Evolutionary conservation across 2,797 vertebrate species (phyloP).

Genomic region (Uromys caudimaculatus): DNA sequence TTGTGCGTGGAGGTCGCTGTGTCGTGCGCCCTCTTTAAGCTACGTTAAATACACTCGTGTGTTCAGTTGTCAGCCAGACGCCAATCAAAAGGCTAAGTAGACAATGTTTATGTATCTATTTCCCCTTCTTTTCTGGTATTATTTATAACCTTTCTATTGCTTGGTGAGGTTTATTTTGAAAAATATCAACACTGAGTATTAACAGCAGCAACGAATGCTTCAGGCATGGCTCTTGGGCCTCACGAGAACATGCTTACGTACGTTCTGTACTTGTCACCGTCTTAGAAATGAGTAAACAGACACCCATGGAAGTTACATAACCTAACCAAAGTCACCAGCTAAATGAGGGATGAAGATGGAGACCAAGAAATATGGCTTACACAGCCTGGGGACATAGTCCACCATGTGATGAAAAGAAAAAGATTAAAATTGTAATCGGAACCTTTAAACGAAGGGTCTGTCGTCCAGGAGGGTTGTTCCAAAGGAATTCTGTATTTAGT

Average conservation of each 20-base stretch:
- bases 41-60: background rate
- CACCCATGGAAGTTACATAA: background rate
- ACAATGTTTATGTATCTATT: background rate
- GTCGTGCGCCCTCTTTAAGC: background rate
- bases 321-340: background rate
- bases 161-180: background rate
- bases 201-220: background rate
- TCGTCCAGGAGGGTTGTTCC: background rate
- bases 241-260: background rate
- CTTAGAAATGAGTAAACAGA: background rate
- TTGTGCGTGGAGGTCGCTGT: background rate
- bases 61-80: accelerated
- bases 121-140: background rate
- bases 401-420: background rate
- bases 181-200: background rate
- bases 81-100: background rate
- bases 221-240: background rate
- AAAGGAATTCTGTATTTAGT: background rate
- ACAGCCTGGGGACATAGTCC: background rate
- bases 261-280: background rate
- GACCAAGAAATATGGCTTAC: background rate
- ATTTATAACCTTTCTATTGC: background rate
- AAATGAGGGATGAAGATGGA: background rate
- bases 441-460: background rate
- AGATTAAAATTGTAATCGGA: background rate